A percentile compares a stretch with the other conserved stretches of the same genome.
Evolutionary conservation across 2,113 vertebrate species (phyloP).

Genomic region (Tamias sibiricus): DNA sequence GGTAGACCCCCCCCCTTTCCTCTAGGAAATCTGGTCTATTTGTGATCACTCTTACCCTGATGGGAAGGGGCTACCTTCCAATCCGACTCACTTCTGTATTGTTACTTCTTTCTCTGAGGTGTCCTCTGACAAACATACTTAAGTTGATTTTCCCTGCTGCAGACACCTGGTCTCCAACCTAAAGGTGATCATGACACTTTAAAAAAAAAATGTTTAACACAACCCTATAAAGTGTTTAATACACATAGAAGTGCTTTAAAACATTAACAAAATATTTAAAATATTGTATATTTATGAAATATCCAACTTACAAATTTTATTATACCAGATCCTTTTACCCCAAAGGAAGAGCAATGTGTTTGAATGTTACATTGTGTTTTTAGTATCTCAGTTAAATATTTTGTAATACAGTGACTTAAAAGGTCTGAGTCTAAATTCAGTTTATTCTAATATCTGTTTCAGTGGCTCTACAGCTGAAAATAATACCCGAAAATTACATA

Average conservation of each 20-base stretch:
- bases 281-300: not conserved
- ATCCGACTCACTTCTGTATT: not conserved
- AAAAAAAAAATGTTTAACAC: not conserved
- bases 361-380: not conserved
- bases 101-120: not conserved
- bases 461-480: not conserved
- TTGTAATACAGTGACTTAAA: not conserved
- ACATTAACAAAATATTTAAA: not conserved
- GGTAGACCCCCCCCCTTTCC: not conserved
- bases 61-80: not conserved
- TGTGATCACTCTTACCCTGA: not conserved
- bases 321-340: not conserved
- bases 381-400: not conserved
- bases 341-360: not conserved
- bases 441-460: not conserved
- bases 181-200: not conserved
- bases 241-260: not conserved
- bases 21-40: not conserved
- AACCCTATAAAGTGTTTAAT: not conserved
- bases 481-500: constrained; percentile 7
- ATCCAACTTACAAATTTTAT: not conserved
- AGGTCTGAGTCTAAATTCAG: not conserved
- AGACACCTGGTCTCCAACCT: not conserved
- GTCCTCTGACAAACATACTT: not conserved
- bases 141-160: not conserved